phyloP scores from a whole-genome alignment of 2,888 invertebrate species.

The Limenitis camilla region DNA sequence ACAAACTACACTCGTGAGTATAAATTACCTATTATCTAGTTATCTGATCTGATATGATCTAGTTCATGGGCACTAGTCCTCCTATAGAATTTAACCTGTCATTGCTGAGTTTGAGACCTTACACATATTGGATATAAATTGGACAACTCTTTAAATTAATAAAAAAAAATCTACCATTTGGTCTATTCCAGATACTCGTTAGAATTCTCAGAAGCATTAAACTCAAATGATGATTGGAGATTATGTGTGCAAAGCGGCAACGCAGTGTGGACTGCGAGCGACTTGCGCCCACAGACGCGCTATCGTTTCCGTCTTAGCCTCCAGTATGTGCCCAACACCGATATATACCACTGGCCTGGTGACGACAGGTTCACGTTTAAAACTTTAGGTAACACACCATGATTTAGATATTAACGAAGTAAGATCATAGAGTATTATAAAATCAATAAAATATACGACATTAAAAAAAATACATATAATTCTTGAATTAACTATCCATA shows the following conservation, averaged over 20 bases:
- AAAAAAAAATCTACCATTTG: background rate
- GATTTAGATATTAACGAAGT: background rate
- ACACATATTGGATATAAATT: background rate
- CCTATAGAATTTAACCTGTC: background rate
- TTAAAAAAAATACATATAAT: no score
- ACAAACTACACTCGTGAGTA: slow-evolving; percentile 45
- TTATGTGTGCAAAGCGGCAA: slow-evolving; percentile 33
- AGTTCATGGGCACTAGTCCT: no score
- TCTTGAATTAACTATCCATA: no score
- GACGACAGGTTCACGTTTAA: slow-evolving; percentile 82
- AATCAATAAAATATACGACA: no score
- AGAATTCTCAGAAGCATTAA: slow-evolving; percentile 68
- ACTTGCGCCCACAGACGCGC: slow-evolving; percentile 81
- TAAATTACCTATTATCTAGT: no score
- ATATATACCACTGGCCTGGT: slow-evolving; percentile 81
- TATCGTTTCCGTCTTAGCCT: slow-evolving; percentile 83
- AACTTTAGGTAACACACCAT: slow-evolving; percentile 76
- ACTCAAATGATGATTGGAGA: slow-evolving; percentile 46
- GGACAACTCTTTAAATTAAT: background rate
- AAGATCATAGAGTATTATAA: background rate
- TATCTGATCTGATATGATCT: no score
- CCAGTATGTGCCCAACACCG: slow-evolving; percentile 75
- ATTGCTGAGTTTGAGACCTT: background rate
- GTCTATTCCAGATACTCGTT: slow-evolving; percentile 41
- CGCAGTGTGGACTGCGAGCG: slow-evolving; percentile 48